Evolutionary conservation across 2,113 vertebrate genomes (phyloP), one percentile per base, ranked within the genome.

Genomic region (Phrynosoma blainvillii): DNA sequence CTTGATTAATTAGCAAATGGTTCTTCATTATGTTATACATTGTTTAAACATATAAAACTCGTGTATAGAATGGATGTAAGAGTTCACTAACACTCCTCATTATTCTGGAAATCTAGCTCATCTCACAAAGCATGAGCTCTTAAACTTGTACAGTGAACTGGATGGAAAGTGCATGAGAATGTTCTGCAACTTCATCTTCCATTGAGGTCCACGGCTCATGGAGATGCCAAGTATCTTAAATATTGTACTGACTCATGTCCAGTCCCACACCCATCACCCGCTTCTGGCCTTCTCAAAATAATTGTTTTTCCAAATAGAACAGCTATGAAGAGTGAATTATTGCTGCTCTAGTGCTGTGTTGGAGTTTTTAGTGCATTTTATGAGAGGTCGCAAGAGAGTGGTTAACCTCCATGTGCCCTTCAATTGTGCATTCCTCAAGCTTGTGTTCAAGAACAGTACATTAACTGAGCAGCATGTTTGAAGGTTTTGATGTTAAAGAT

Each of bases 131-230:
- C 54, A 75, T 14, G 36, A 85, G 36, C 25, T 2, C 54, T 85
- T 76, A 65, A 56, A 85, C 16, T 20, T 42, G 12, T n/a, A 13
- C 42, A 21, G 14, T 54, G 20, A 56, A 84, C 90, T 83, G 87
- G 83, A 88, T 78, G 88, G 94, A 88, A 78, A 95, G 82, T 71
- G 82, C 78, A 90, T 85, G 68, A 89, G 62, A 90, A 85, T 90
- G 88, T 87, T 92, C 23, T 82, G 91, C 81, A 92, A 87, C 91
- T 88, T 90, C 89, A 93, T 93, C 83, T 80, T 47, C 32, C 86
- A 0, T 71, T 32, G 52, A 84, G 82, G 79, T 82, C 75, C 8
- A 0, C 71, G 30, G 90, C 81, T 86, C 87, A 80, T 42, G 36
- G 5, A 71, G 70, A 36, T 91, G 89, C 86, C 91, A 92, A 86